Conservation (phyloP, 2,797 vertebrate genomes). For the Falco naumanni region DNA sequence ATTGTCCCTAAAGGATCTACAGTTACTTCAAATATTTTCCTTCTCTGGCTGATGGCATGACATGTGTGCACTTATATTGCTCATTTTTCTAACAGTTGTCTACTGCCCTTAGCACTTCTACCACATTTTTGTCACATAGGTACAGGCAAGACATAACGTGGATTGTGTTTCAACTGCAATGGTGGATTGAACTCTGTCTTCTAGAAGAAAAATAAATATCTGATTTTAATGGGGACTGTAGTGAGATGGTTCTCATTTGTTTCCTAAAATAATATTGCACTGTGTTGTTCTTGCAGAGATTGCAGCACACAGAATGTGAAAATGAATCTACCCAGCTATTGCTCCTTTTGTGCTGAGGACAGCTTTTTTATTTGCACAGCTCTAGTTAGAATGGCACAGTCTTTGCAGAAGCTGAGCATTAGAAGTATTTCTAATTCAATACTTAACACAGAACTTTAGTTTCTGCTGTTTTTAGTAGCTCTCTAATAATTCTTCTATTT, state of each 20-base stretch:
- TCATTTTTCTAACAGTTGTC: slow-evolving; percentile 27
- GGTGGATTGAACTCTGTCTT: slow-evolving; percentile 27
- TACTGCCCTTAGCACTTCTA: background rate
- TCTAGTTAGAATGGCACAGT: background rate
- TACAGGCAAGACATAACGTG: background rate
- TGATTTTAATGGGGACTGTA: slow-evolving; percentile 20
- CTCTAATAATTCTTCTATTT: background rate
- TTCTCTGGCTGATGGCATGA: background rate
- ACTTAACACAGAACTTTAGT: background rate
- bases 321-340: slow-evolving; percentile 7
- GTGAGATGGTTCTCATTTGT: slow-evolving; percentile 1
- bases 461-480: background rate
- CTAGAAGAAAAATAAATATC: background rate
- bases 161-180: slow-evolving; percentile 11
- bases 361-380: background rate
- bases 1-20: background rate
- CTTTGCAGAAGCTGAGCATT: background rate
- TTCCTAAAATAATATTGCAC: slow-evolving; percentile 47
- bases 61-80: background rate
- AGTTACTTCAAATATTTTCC: slow-evolving; percentile 24
- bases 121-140: background rate
- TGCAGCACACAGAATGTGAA: slow-evolving; percentile 25
- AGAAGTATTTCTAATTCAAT: background rate
- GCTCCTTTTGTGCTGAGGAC: background rate
- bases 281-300: slow-evolving; percentile 27